phyloP scores from a whole-genome alignment of 2,888 invertebrate species.

The Scaptodrosophila latifasciaeformis region DNA sequence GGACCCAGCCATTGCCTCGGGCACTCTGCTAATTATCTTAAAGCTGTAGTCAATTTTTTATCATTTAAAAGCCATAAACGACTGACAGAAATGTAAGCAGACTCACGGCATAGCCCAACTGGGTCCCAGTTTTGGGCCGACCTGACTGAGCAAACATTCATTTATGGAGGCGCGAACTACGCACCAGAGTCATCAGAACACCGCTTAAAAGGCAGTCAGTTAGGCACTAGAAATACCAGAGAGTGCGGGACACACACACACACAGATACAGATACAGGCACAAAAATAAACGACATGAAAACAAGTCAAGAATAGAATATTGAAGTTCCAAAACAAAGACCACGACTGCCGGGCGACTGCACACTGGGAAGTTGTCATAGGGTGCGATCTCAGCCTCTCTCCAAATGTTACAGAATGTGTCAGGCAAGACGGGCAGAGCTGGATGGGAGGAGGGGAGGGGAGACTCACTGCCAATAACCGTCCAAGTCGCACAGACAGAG shows the following conservation, averaged over 20 bases:
- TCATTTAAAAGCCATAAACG: conserved; percentile 61
- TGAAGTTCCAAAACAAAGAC: neutral
- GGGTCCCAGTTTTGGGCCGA: neutral
- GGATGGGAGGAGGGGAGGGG: conserved; percentile 29
- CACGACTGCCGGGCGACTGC: neutral
- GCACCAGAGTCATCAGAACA: neutral
- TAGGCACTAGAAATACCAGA: conserved; percentile 13
- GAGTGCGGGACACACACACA: neutral
- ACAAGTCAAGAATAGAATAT: neutral
- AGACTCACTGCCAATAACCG: conserved; percentile 39
- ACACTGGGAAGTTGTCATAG: conserved; percentile 52
- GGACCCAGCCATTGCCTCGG: too few species aligned
- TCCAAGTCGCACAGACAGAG: neutral
- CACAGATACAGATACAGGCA: neutral
- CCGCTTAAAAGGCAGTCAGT: conserved; percentile 28
- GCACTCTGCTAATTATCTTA: conserved; percentile 12
- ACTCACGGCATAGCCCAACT: conserved; percentile 26
- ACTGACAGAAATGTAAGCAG: conserved; percentile 15
- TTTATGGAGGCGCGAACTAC: conserved; percentile 35
- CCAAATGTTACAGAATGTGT: too few species aligned
- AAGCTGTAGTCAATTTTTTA: conserved; percentile 48
- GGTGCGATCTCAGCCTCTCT: conserved; percentile 61
- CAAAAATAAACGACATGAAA: neutral
- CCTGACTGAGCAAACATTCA: neutral
- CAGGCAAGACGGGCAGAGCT: too few species aligned